Percentiles rank a stretch among this genome's conserved stretches.
These are phyloP conservation scores for Hipparchia semele DNA, from an alignment of 2,888 invertebrate species.

Conservation along the genomic window DNA sequence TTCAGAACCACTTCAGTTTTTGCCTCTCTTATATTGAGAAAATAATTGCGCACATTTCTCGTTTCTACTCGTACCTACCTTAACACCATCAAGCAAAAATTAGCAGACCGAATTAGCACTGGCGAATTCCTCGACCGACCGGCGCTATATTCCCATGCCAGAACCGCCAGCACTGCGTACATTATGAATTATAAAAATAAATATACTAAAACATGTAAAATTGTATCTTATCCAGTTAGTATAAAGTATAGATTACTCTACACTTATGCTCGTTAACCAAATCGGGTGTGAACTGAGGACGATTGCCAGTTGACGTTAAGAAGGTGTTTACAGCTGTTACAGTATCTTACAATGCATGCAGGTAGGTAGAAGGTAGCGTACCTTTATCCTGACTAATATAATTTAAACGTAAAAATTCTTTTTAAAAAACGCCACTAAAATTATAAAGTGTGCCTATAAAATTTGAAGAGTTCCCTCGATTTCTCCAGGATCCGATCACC, in stretches of 20 bases:
- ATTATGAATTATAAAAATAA: conserved; percentile 27
- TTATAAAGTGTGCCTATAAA: no score
- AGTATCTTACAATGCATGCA: background rate
- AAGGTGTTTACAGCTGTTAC: background rate
- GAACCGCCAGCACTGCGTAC: conserved; percentile 41
- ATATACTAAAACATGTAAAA: conserved; percentile 2
- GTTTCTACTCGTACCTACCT: no score
- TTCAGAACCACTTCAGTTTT: no score
- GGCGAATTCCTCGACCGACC: conserved; percentile 38
- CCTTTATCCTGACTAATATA: background rate
- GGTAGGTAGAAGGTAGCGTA: no score
- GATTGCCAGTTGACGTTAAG: conserved; percentile 1
- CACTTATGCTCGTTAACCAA: conserved; percentile 1
- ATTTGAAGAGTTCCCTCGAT: no score
- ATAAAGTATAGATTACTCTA: conserved; percentile 10
- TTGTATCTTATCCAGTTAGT: background rate
- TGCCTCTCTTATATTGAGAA: no score
- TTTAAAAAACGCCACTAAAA: no score
- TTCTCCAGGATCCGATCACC: no score
- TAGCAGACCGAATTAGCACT: conserved; percentile 40
- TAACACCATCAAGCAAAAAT: conserved; percentile 11
- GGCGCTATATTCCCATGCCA: conserved; percentile 42
- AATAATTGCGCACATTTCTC: no score
- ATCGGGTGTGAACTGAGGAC: conserved; percentile 6
- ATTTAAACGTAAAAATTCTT: no score